These are phyloP conservation scores for Epizoanthus illoricatus DNA, from an alignment of 92 coral and sea anemone genomes.

Conservation along the genomic window DNA sequence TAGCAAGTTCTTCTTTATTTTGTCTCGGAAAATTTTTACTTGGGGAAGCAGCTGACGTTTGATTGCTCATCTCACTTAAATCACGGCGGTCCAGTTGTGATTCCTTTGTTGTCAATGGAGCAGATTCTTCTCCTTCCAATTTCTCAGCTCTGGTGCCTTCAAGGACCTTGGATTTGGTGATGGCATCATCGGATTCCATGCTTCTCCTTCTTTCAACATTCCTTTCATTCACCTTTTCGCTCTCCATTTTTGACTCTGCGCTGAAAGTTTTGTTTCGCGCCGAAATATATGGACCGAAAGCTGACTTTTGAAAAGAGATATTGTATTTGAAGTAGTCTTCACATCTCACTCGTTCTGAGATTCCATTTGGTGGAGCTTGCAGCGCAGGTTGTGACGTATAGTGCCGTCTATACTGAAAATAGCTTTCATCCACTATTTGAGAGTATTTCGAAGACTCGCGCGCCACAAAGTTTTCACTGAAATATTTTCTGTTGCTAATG, in stretches of 20 bases:
- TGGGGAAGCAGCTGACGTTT: neutral
- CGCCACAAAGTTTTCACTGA: neutral
- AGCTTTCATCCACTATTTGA: neutral
- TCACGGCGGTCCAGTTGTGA: neutral
- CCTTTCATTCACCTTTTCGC: neutral
- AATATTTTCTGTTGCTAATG: slow-evolving; percentile 12
- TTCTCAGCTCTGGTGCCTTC: neutral
- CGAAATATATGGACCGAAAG: slow-evolving; percentile 30
- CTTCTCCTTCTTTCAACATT: neutral
- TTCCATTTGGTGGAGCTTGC: neutral
- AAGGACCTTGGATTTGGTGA: neutral
- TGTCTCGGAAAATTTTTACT: neutral
- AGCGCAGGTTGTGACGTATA: slow-evolving; percentile 1
- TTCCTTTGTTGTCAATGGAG: neutral
- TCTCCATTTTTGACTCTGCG: neutral
- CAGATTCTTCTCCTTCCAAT: neutral
- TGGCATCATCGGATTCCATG: neutral
- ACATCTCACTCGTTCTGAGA: slow-evolving; percentile 15
- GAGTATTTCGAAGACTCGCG: neutral
- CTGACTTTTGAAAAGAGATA: slow-evolving; percentile 28
- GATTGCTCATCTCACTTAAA: neutral
- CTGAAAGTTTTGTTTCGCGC: neutral
- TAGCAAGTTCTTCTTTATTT: neutral
- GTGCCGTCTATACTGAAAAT: slow-evolving; percentile 2
- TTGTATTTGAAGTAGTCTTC: neutral